Evolutionary conservation across 2,113 vertebrate genomes (phyloP), one percentile per base, ranked within the genome.

Genomic region (Ammospiza caudacuta): DNA sequence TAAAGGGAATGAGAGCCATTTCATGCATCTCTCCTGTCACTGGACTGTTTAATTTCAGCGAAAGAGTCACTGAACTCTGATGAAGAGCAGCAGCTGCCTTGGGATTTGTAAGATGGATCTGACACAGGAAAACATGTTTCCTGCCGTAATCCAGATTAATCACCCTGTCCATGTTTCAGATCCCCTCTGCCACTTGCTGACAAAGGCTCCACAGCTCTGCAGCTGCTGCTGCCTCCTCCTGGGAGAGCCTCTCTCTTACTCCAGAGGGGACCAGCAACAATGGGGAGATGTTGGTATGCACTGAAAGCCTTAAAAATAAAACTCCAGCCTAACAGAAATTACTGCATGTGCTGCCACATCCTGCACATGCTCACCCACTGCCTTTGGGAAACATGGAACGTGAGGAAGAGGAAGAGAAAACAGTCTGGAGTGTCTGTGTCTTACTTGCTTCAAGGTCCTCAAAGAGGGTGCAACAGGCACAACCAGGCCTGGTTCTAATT

Each of bases 351-450:
- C 46, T 37, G 7, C 28, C 29, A 15, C 29, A 13, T 15, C n/a
- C 52, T 19, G 18, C 59, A 5, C 0, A 0, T 20, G 74, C 33
- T 76, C 23, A 1, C 11, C 44, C 52, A 6, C 29, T 13, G 25
- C 64, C 74, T 21, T 6, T 47, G 61, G 85, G 31, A 52, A 68
- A n/a, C 6, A 1, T 4, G 3, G 17, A 37, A 49, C 4, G 0
- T 5, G 5, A 2, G 9, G 31, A 37, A 28, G 2, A 23, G 35
- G 52, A 33, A 27, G 29, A 76, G 29, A 20, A 28, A 41, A 52
- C 21, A 35, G 23, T 9, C 23, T 21, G 51, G 20, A 57, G 19
- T 4, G 7, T 49, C 49, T 25, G 5, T 33, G 9, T 29, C 57
- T 59, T 3, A 18, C 33, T 35, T 22, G 72, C 11, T 58, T 58